Evolutionary conservation across 2,888 invertebrate genomes (phyloP), one percentile per base, ranked within the genome.

Genomic region (Strigamia maritima): DNA sequence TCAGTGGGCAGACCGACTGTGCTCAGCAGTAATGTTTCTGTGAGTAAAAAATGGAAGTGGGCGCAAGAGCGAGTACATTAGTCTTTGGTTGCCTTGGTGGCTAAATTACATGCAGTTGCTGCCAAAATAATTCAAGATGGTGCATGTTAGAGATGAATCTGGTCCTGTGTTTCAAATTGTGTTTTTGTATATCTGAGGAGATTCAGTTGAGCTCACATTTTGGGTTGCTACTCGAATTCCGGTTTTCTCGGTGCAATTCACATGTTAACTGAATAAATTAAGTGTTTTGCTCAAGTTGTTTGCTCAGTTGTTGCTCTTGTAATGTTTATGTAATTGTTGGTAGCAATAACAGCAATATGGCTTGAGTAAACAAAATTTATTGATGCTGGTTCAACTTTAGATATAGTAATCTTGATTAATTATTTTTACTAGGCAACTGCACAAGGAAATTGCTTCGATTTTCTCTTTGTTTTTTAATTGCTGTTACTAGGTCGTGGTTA

Each of bases 1-100:
- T 96, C 96, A 81, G 89, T 97, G 84, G 97, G 95, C 80, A 90
- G 94, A 83, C 94, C 94, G 82, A 92, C 82, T 81, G 82, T 82
- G 28, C 82, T 81, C 79, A 82, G 80, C 80, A 81, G 81, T 22
- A 79, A 80, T 75, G 80, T 79, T 26, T 38, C 74, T 22, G 82
- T 82, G 80, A 81, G 81, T 79, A n/a, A 12, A 76, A 65, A 54
- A 70, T 65, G 35, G 35, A 10, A 35, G 35, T 31, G 6, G 6
- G 35, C 0, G 35, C 3, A 4, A 6, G 35, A n/a, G n/a, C n/a
- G n/a, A n/a, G n/a, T 2, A 35, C 6, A 35, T 35, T 6, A 35
- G 6, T 35, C 10, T 35, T 10, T 35, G 35, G 35, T 35, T n/a
- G n/a, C n/a, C n/a, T n/a, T n/a, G n/a, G n/a, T n/a, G n/a, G n/a